These are phyloP conservation scores for Conus canariensis DNA, from an alignment of 2,888 invertebrate genomes.

Conservation along the genomic window DNA sequence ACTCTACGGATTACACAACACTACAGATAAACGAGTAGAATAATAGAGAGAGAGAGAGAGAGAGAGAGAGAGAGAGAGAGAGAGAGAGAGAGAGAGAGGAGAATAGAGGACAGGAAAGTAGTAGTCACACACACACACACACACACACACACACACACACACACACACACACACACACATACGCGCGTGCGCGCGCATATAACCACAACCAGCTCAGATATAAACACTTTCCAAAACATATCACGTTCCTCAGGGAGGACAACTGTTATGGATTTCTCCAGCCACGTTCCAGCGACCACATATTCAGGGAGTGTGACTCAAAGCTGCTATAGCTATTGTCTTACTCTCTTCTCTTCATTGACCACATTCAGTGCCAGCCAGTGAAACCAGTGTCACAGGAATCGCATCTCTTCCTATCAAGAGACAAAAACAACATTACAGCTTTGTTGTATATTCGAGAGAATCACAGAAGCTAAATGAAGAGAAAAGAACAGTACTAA, in stretches of 20 bases:
- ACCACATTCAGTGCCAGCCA: too few relatives aligned
- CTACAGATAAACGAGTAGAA: too few relatives aligned
- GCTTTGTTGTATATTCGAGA: not conserved
- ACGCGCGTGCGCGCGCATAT: not conserved
- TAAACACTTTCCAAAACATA: not conserved
- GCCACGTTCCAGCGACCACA: too few relatives aligned
- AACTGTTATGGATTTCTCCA: not conserved
- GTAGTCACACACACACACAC: not conserved
- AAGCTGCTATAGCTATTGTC: too few relatives aligned
- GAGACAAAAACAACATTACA: not conserved
- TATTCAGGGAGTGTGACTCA: too few relatives aligned
- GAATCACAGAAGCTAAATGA: too few relatives aligned
- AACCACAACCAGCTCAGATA: not conserved
- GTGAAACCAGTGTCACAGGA: too few relatives aligned
- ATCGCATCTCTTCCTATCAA: too few relatives aligned
- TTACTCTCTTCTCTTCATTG: too few relatives aligned
- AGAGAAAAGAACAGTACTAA: too few relatives aligned
- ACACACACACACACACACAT: conserved; percentile 18
- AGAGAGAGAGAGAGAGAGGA: not conserved
- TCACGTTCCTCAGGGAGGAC: not conserved
- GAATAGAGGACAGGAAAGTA: not conserved
- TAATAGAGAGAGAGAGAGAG: too few relatives aligned
- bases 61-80: not conserved
- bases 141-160: conserved; percentile 30
- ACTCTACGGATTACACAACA: too few relatives aligned